Conservation (phyloP, 1,140 invertebrate genomes). For the Riptortus pedestris region DNA sequence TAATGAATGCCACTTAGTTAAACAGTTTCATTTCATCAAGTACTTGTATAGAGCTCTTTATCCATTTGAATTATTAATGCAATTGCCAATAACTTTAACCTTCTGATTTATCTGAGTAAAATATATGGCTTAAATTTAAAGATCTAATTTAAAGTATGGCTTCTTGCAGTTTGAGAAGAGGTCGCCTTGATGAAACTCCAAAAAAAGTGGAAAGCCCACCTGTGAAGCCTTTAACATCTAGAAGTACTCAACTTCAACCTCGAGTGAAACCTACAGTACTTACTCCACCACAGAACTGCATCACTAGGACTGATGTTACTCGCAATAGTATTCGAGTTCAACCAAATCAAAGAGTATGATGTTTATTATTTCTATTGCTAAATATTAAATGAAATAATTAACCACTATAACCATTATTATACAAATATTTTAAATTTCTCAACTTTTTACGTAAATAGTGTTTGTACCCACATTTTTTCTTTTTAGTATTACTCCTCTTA, state of each 20-base stretch:
- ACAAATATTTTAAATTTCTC: too few species aligned
- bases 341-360: not conserved
- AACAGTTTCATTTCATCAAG: too few species aligned
- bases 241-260: slow-evolving; percentile 1
- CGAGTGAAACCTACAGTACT: slow-evolving; percentile 23
- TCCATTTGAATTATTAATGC: too few species aligned
- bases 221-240: not conserved
- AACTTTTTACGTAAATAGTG: too few species aligned
- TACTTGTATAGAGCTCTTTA: too few species aligned
- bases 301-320: slow-evolving; percentile 52
- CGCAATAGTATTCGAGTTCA: slow-evolving; percentile 48
- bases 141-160: too few species aligned
- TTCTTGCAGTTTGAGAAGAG: slow-evolving; percentile 39
- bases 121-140: too few species aligned
- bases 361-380: not conserved
- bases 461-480: not conserved
- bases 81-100: too few species aligned
- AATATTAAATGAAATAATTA: too few species aligned
- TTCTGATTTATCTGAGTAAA: too few species aligned
- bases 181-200: slow-evolving; percentile 34
- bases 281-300: slow-evolving; percentile 36
- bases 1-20: too few species aligned
- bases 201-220: not conserved
- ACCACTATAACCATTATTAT: too few species aligned
- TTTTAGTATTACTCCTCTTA: not conserved